Percentiles rank a stretch among this genome's conserved stretches.
Evolutionary conservation across 1,140 invertebrate species (phyloP).

Genomic region (Rhizoglyphus robini): DNA sequence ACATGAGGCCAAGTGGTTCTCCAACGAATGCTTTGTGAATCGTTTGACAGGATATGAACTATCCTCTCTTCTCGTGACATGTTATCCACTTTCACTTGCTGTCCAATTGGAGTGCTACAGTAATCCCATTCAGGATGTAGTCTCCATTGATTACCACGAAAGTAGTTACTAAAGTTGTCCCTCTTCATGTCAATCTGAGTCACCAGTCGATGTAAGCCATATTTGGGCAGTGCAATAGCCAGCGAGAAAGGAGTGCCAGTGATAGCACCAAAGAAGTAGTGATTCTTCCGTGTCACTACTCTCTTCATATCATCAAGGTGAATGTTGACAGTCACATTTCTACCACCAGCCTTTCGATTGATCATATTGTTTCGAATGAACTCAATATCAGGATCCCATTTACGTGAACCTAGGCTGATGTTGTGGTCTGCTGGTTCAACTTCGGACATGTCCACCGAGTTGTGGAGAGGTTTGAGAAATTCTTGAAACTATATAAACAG

Average conservation of each 20-base stretch:
- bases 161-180: conserved; percentile 36
- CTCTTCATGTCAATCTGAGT: conserved; percentile 55
- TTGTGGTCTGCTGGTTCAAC: conserved; percentile 82
- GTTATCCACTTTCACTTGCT: conserved; percentile 4
- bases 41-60: conserved; percentile 21
- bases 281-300: conserved; percentile 55
- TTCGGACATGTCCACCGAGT: conserved; percentile 82
- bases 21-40: conserved; percentile 25
- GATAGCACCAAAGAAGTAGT: conserved; percentile 76
- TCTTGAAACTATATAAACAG: conserved; percentile 64
- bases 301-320: conserved; percentile 81
- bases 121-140: conserved; percentile 74
- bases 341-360: conserved; percentile 66
- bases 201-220: conserved; percentile 69
- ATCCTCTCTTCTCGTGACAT: conserved; percentile 24
- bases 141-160: conserved; percentile 73
- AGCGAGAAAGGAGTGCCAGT: conserved; percentile 76
- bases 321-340: conserved; percentile 62
- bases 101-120: conserved; percentile 20
- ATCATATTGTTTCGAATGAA: conserved; percentile 74
- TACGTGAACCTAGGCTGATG: conserved; percentile 53
- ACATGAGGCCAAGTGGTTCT: conserved; percentile 24
- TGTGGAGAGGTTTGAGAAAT: conserved; percentile 74
- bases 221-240: conserved; percentile 70
- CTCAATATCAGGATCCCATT: conserved; percentile 19